Base-by-base conservation (phyloP, 2,888 invertebrate genomes). In the Catotricha subobsoleta region DNA sequence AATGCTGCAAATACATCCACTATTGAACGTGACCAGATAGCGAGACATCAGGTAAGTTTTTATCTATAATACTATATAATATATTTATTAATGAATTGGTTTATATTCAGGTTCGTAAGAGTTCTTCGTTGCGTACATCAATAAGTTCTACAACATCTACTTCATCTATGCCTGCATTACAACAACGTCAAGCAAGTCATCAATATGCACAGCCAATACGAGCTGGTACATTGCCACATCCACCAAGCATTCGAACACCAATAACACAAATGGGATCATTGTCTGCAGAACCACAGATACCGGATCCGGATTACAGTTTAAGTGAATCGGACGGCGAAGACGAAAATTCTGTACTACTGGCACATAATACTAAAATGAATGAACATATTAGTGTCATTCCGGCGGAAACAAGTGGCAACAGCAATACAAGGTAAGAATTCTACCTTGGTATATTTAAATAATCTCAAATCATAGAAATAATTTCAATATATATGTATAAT, bases 291-390 rank as follows among this genome's bases (percentile, higher is more conserved):
- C 80, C 88, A 8, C 81, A 84, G n/a, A 88, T 88, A 50, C 88
- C 88, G 0, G 88, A 88, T 55, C 88, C 88, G 0, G 88, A 88
- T 61, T 88, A 88, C 65, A 86, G 86, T 58, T 74, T 86, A 62
- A 84, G 82, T 47, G 86, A 84, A 56, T 82, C 82, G 1, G 87
- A 86, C 53, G 80, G 75, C 44, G 80, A 80, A 47, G 71, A 69
- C 45, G 70, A 70, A 44, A 63, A 62, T 43, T 63, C 63, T 1
- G 62, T 63, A 44, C 49, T 62, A 33, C 60, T 63, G 39, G 62
- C 63, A 3, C 54, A 60, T 41, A 63, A 62, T 47, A 61, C 67
- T 10, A 65, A 68, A 44, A 58, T 67, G 21, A 71, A 68, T 53
- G 72, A 67, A 57, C 67, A 67, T 51, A 72, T 60, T 52, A 66